Conservation (phyloP, 2,113 vertebrate genomes). For the Ictidomys tridecemlineatus region DNA sequence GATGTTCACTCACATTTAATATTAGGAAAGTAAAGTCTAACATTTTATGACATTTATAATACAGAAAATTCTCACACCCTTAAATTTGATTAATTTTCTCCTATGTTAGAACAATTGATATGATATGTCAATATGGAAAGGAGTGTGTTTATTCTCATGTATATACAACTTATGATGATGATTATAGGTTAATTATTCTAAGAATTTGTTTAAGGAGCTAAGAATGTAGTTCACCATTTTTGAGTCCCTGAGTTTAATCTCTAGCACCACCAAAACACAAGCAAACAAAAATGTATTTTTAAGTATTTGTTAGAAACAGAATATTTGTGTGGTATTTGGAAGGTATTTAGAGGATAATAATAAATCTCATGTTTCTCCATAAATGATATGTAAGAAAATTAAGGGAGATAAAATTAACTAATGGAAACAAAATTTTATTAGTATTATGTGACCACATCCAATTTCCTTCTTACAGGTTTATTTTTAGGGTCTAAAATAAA, state of each 20-base stretch:
- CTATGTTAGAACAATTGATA: background rate
- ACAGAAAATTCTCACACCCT: background rate
- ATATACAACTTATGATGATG: background rate
- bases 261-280: background rate
- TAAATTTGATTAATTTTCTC: slow-evolving; percentile 36
- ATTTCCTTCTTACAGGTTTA: background rate
- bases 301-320: slow-evolving; percentile 23
- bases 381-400: slow-evolving; percentile 35
- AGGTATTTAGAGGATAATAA: background rate
- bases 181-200: slow-evolving; percentile 47
- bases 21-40: slow-evolving; percentile 46
- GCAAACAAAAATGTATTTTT: background rate
- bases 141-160: slow-evolving; percentile 3
- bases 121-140: background rate
- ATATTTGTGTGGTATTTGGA: slow-evolving; percentile 23
- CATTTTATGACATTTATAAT: slow-evolving; percentile 21
- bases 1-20: slow-evolving; percentile 42
- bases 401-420: slow-evolving; percentile 32
- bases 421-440: slow-evolving; percentile 15
- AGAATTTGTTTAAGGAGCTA: background rate
- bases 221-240: background rate
- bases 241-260: background rate
- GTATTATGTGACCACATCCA: background rate
- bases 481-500: slow-evolving; percentile 43
- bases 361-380: slow-evolving; percentile 52